Evolutionary conservation across 2,797 vertebrate species (phyloP), one percentile per base, ranked within the genome.

Genomic region (Gymnoscopelus braueri): DNA sequence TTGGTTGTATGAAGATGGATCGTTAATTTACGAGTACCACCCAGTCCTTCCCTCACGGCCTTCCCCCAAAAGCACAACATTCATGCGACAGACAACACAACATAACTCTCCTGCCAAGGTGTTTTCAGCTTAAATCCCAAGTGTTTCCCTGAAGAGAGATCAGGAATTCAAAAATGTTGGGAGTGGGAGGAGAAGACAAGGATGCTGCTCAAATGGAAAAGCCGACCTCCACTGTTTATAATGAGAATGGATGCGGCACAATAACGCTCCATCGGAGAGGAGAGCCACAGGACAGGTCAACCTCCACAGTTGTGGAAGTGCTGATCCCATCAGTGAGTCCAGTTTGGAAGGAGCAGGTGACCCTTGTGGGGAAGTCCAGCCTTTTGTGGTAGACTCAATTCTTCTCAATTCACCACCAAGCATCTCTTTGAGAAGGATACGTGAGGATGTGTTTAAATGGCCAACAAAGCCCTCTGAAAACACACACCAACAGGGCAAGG

Each of bases 81-180:
- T 9, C 70, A 35, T 67, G 2, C 54, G 54, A 5, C 39, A 65
- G 1, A 0, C 11, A 1, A 0, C 55, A 3, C 14, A 2, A 0
- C 13, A 61, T 14, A 82, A 91, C 9, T 91, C 92, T 14, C 94
- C 94, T 0, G 94, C 93, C 0, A 94, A 91, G 67, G 75, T 93
- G 0, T 95, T 95, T 68, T 92, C 93, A 0, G 61, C 72, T 95
- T 1, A 94, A 94, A 64, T 88, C 87, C 2, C 93, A 44, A 39
- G 35, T 39, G 35, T 7, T 39, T 39, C 35, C 35, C 35, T 39
- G 35, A 6, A 44, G 7, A 44, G 39, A 44, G 39, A 44, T 44
- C 7, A 44, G 39, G 39, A 44, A 44, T 9, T 10, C 0, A 44
- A 44, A 10, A 44, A 44, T 44, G 39, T 10, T 44, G 35, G 7